Base-by-base conservation (phyloP, 2,113 vertebrate genomes). In the Grus americana region DNA sequence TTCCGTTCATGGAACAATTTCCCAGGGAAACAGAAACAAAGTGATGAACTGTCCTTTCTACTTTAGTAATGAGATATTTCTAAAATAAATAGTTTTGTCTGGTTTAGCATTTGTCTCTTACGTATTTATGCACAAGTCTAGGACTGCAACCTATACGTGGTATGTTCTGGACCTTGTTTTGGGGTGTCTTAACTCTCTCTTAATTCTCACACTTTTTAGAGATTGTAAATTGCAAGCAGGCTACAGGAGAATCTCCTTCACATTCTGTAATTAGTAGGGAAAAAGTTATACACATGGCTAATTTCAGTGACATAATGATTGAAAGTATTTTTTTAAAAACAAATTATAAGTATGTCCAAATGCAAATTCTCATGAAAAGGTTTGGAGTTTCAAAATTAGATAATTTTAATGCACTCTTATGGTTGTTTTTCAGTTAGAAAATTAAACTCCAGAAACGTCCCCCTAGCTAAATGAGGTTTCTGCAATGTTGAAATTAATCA, bases 401-500 rank as follows among this genome's bases (percentile, higher is more conserved):
- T 93, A n/a, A 92, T 94, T 92, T 93, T 66, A 54, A 85, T 47
- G 49, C 88, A 58, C 22, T 6, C 38, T 55, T 46, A 54, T 36
- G 29, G 62, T 59, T 92, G 74, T 22, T 88, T 96, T 95, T 83
- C 71, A 83, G 71, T 80, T 67, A 67, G 67, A 63, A 93, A 95
- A 92, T 55, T 70, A 58, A 92, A 83, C n/a, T 66, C 79, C 34
- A 92, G 84, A 95, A 95, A 76, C 70, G 26, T 78, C 67, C 78
- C 74, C 32, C n/a, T 62, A 88, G 82, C 79, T 92, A 92, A 92
- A 96, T 59, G 54, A 96, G 81, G 88, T 40, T 88, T 93, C 90
- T 90, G 75, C n/a, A 90, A 59, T 86, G 79, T 23, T 95, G 82
- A 83, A 93, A 93, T 93, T 93, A 96, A 97, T 97, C 94, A 95